phyloP scores from a whole-genome alignment of 2,797 vertebrate genomes.

The Sebastes iracundus region DNA sequence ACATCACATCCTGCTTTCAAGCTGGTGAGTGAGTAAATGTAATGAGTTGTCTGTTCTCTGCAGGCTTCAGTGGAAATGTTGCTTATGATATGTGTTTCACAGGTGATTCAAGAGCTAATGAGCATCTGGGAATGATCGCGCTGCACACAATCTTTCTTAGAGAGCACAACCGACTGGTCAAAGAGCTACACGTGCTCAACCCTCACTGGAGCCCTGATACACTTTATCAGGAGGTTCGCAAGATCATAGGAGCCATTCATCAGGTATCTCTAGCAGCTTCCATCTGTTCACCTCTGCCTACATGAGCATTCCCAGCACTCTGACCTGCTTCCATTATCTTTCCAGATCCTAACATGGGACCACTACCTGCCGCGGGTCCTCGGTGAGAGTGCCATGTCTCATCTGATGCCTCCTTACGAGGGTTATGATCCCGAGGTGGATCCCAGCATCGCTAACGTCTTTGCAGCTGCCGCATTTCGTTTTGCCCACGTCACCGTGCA shows the following conservation, averaged over 20 bases:
- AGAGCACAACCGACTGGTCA: constrained; percentile 85
- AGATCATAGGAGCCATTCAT: constrained; percentile 83
- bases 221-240: constrained; percentile 84
- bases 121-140: constrained; percentile 85
- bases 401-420: constrained; percentile 75
- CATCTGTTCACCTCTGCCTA: background rate
- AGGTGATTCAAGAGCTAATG: constrained; percentile 85
- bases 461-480: constrained; percentile 82
- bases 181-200: constrained; percentile 80
- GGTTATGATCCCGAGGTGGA: constrained; percentile 72
- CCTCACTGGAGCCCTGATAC: constrained; percentile 83
- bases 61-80: background rate
- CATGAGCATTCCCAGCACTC: background rate
- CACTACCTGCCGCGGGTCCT: constrained; percentile 83
- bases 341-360: constrained; percentile 82
- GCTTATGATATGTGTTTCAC: background rate
- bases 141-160: constrained; percentile 84
- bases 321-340: background rate
- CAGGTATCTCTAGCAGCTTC: constrained; percentile 67
- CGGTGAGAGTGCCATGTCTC: constrained; percentile 59
- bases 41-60: background rate
- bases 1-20: constrained; percentile 83
- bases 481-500: constrained; percentile 84
- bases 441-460: constrained; percentile 82
- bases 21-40: constrained; percentile 72